These are phyloP conservation scores for Microtus oregoni DNA, from an alignment of 2,113 vertebrate species.

Conservation along the genomic window DNA sequence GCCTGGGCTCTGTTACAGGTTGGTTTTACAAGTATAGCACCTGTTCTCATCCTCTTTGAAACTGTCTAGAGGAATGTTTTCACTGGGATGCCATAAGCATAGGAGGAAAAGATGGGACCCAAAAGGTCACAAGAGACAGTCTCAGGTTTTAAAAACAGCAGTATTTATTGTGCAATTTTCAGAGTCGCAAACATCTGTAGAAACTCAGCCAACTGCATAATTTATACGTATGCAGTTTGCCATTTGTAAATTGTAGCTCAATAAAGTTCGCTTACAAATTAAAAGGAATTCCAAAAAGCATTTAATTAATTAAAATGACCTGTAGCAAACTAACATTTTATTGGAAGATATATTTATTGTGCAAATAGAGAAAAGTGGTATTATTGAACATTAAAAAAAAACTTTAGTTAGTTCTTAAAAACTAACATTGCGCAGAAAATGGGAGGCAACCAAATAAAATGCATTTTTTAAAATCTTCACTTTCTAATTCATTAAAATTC, in stretches of 20 bases:
- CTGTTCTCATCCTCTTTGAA: not conserved
- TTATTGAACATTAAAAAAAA: not conserved
- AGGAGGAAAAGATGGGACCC: not conserved
- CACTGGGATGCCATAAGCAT: not conserved
- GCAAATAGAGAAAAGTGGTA: not conserved
- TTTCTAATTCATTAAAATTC: not conserved
- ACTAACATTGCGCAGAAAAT: not conserved
- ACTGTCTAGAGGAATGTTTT: not conserved
- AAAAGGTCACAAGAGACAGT: not conserved
- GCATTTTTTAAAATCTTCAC: not conserved
- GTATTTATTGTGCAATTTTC: not conserved
- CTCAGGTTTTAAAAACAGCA: not conserved
- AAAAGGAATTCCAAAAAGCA: not conserved
- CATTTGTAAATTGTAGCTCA: conserved; percentile 10
- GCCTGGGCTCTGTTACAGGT: not conserved
- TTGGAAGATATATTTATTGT: not conserved
- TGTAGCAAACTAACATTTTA: conserved; percentile 10
- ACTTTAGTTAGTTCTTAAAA: not conserved
- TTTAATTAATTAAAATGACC: conserved; percentile 8
- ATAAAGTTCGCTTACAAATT: not conserved
- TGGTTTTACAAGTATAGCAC: not conserved
- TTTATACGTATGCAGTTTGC: not conserved
- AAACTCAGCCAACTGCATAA: not conserved
- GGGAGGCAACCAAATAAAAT: not conserved
- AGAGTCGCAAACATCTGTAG: not conserved